Conservation (phyloP, 2,113 vertebrate species). For the Psilopsiagon aymara region DNA sequence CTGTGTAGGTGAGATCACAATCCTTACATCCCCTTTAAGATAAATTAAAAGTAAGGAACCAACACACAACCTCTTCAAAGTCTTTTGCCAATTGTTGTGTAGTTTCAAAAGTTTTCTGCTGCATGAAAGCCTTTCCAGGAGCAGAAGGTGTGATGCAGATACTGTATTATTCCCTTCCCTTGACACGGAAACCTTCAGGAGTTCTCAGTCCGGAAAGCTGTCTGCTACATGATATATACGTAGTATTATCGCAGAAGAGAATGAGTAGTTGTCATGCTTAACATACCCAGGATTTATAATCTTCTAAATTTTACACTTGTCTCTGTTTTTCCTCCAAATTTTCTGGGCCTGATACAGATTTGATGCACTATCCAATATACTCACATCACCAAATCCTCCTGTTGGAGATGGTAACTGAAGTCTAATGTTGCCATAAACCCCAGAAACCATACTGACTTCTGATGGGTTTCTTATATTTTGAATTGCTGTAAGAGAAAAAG, state of each 20-base stretch:
- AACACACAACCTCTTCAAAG: background rate
- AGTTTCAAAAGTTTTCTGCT: background rate
- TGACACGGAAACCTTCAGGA: background rate
- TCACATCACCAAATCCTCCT: background rate
- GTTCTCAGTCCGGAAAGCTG: background rate
- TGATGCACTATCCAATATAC: background rate
- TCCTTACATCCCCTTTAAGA: background rate
- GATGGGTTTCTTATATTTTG: background rate
- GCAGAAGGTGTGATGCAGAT: background rate
- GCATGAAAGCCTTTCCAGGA: background rate
- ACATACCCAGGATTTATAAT: background rate
- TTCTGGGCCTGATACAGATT: background rate
- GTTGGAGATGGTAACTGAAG: background rate
- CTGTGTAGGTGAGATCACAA: background rate
- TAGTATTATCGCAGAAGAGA: background rate
- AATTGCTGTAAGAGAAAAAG: background rate
- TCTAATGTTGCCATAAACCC: background rate
- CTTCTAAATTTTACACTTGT: background rate
- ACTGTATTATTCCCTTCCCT: background rate
- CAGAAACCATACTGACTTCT: background rate
- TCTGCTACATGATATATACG: background rate
- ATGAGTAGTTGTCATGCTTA: background rate
- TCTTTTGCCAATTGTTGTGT: background rate
- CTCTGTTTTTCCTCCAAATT: background rate
- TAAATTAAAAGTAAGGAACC: background rate